A percentile compares a stretch with the other conserved stretches of the same genome.
Evolutionary conservation across 2,888 invertebrate species (phyloP).

Genomic region (Rhagium mordax): DNA sequence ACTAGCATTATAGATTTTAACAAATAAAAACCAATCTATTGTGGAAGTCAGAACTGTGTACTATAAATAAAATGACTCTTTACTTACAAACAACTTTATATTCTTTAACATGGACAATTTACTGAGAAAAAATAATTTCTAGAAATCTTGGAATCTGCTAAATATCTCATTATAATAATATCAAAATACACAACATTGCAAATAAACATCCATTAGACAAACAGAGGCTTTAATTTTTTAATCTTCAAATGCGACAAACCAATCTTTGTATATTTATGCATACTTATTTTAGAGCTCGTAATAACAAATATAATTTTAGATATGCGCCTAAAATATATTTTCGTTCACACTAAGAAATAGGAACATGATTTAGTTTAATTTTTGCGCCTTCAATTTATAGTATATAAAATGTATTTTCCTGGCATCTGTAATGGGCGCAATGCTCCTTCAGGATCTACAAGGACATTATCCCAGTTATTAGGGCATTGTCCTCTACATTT

Average conservation of each 20-base stretch:
- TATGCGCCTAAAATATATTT: no score
- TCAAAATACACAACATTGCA: background rate
- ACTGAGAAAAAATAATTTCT: background rate
- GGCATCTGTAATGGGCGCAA: background rate
- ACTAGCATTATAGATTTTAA: background rate
- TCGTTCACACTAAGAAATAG: no score
- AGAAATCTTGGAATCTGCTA: no score
- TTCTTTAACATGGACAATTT: background rate
- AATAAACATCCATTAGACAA: background rate
- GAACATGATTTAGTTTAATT: no score
- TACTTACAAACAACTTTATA: background rate
- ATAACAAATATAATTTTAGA: no score
- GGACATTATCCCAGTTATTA: constrained; percentile 1
- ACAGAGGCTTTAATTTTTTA: background rate
- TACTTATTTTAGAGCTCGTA: background rate
- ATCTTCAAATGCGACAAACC: background rate
- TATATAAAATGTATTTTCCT: no score
- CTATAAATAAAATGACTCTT: background rate
- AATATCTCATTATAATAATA: no score
- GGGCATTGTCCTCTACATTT: constrained; percentile 3
- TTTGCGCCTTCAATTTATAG: no score
- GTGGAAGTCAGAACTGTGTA: background rate
- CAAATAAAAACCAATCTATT: background rate
- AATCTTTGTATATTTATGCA: background rate
- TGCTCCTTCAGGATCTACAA: background rate